A percentile compares a stretch with the other conserved stretches of the same genome.
phyloP scores from a whole-genome alignment of 92 coral and sea anemone species.

The Desmophyllum pertusum region DNA sequence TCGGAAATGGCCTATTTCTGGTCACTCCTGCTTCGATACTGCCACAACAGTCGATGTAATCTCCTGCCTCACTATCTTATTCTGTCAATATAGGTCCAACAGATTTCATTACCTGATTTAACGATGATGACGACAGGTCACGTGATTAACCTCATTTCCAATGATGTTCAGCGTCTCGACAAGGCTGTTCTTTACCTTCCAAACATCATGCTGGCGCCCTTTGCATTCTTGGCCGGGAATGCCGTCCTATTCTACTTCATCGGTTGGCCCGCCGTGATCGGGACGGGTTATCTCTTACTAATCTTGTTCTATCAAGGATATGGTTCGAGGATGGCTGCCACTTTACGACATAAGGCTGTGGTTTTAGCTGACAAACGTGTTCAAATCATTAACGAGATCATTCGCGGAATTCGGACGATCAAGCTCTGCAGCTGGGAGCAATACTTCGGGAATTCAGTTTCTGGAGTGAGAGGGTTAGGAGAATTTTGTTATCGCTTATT shows the following conservation, averaged over 20 bases:
- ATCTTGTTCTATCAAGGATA: constrained; percentile 3
- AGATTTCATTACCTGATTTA: constrained; percentile 1
- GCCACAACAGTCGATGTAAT: no score
- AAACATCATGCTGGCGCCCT: neutral
- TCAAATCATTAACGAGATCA: neutral
- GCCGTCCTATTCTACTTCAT: neutral
- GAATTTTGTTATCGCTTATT: neutral
- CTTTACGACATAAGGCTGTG: neutral
- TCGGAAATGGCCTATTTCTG: no score
- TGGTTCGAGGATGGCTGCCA: neutral
- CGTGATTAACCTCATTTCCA: constrained; percentile 15
- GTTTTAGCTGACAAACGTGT: constrained; percentile 14
- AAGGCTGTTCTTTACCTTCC: neutral
- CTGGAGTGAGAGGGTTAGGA: neutral
- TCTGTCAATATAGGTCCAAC: neutral
- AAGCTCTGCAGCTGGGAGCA: constrained; percentile 24
- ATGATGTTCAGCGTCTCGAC: constrained; percentile 15
- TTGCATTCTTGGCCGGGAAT: constrained; percentile 6
- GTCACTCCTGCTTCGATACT: no score
- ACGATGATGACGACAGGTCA: constrained; percentile 17
- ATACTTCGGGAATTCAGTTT: neutral
- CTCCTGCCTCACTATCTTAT: no score
- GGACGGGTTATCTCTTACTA: neutral
- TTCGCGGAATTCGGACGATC: constrained; percentile 22
- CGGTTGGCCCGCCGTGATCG: constrained; percentile 3